Evolutionary conservation across 2,888 invertebrate species (phyloP).

Genomic region (Liopterus haemorrhoidalis): DNA sequence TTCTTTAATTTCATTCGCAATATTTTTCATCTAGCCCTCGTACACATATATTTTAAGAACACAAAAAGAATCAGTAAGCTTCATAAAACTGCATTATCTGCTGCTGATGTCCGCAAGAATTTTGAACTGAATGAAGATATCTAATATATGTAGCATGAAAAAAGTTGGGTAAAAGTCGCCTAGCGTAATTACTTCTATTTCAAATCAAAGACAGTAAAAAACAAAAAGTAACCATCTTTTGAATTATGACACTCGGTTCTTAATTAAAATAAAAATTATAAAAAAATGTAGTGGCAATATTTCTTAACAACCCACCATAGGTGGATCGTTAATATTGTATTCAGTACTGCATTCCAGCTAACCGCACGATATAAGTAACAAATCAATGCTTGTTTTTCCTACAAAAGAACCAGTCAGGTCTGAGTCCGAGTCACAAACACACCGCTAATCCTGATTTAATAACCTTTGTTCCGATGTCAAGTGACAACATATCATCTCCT

Average conservation of each 20-base stretch:
- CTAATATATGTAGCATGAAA: not conserved
- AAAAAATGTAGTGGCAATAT: no score
- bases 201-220: not conserved
- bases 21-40: no score
- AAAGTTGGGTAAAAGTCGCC: not conserved
- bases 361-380: constrained; percentile 40
- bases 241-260: no score
- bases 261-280: no score
- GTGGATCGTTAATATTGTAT: constrained; percentile 33
- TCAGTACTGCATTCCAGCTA: constrained; percentile 35
- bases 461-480: constrained; percentile 41
- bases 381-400: constrained; percentile 44
- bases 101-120: no score
- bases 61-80: no score
- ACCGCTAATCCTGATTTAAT: constrained; percentile 48
- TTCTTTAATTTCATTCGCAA: no score
- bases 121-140: no score
- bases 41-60: no score
- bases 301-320: constrained; percentile 28
- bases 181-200: not conserved
- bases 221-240: not conserved
- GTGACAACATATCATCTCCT: constrained; percentile 52
- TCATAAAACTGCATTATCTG: no score
- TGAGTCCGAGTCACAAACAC: constrained; percentile 41
- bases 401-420: constrained; percentile 27